Evolutionary conservation across 2,797 vertebrate species (phyloP).

Genomic region (Notoglanidium macrostoma): DNA sequence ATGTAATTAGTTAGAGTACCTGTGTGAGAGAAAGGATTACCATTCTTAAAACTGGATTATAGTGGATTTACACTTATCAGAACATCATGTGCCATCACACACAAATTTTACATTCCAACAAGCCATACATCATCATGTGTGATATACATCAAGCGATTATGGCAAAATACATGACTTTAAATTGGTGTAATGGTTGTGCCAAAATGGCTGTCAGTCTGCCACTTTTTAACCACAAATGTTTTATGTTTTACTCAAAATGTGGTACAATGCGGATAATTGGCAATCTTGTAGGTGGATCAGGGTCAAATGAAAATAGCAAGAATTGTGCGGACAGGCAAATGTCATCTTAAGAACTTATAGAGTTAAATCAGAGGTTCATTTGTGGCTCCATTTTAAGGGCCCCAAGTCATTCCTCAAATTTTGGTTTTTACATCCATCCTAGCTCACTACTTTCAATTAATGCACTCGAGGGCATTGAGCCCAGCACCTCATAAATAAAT

Average conservation of each 20-base stretch:
- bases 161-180: not conserved
- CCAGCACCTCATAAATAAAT: not conserved
- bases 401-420: not conserved
- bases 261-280: not conserved
- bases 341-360: not conserved
- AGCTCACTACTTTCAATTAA: not conserved
- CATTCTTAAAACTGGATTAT: not conserved
- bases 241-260: not conserved
- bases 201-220: not conserved
- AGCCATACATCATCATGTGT: not conserved
- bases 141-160: not conserved
- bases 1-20: constrained; percentile 20
- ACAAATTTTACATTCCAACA: not conserved
- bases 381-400: not conserved
- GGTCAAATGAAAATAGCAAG: not conserved
- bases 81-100: not conserved
- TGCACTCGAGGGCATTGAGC: not conserved
- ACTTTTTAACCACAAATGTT: not conserved
- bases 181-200: not conserved
- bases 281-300: not conserved
- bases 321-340: not conserved
- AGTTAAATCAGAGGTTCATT: not conserved
- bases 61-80: not conserved
- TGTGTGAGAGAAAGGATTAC: constrained; percentile 21
- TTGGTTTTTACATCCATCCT: not conserved